A percentile compares a stretch with the other conserved stretches of the same genome.
Conservation (phyloP, 37 sponge, comb jelly and placozoan genomes). For the Oscarella lobularis region DNA sequence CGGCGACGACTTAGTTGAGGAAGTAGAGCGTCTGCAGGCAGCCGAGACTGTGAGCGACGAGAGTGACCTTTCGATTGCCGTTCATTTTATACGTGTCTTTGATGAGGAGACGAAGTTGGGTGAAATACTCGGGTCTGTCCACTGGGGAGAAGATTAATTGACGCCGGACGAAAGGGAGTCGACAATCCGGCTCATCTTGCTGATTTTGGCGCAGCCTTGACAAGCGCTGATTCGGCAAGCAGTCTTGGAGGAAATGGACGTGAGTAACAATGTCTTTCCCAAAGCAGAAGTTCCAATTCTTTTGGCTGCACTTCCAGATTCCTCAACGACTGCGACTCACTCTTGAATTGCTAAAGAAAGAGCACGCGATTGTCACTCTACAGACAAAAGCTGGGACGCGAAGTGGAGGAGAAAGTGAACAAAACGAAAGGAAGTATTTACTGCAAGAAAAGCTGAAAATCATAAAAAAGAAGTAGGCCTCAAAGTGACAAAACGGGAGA, state of each 20-base stretch:
- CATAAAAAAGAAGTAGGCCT: constrained; percentile 92
- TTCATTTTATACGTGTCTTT: constrained; percentile 63
- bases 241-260: constrained; percentile 69
- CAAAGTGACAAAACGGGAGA: too few relatives aligned
- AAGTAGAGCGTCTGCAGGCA: constrained; percentile 66
- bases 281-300: background rate
- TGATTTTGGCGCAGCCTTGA: constrained; percentile 90
- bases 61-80: constrained; percentile 47
- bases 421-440: constrained; percentile 75
- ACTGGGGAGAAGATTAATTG: constrained; percentile 24
- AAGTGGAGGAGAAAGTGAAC: constrained; percentile 91
- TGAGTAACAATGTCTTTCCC: constrained; percentile 2
- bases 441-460: constrained; percentile 92
- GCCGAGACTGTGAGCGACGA: constrained; percentile 85
- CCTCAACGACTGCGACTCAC: constrained; percentile 63
- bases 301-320: constrained; percentile 4
- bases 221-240: constrained; percentile 71
- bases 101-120: constrained; percentile 45
- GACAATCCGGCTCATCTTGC: constrained; percentile 80
- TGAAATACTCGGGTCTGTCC: background rate
- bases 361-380: constrained; percentile 71
- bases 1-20: constrained; percentile 46
- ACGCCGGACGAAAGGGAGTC: constrained; percentile 68
- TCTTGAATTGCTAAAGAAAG: constrained; percentile 83
- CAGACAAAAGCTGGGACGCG: constrained; percentile 81